A percentile compares a stretch with the other conserved stretches of the same genome.
These are phyloP conservation scores for Tigriopus japonicus DNA, from an alignment of 1,140 invertebrate species.

Conservation along the genomic window DNA sequence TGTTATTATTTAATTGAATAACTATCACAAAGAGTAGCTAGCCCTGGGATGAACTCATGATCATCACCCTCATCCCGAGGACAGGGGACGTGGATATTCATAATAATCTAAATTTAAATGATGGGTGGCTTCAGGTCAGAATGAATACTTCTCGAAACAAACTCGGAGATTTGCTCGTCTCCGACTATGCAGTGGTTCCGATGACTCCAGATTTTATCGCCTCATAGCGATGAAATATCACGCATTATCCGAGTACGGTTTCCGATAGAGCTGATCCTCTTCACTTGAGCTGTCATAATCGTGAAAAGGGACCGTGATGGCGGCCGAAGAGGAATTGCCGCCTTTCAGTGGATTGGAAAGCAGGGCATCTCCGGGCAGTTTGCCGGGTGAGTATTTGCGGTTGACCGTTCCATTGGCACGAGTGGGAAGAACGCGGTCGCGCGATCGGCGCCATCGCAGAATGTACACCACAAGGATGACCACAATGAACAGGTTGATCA, in stretches of 20 bases:
- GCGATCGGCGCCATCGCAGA: not conserved
- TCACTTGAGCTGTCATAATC: not conserved
- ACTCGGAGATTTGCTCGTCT: too few species aligned
- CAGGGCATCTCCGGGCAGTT: not conserved
- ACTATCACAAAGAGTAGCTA: too few species aligned
- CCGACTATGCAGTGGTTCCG: too few species aligned
- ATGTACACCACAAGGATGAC: slow-evolving; percentile 3
- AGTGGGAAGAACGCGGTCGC: not conserved
- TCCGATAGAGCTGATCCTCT: not conserved
- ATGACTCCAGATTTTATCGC: too few species aligned
- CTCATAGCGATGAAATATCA: not conserved
- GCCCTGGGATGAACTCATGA: too few species aligned
- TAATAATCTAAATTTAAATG: too few species aligned
- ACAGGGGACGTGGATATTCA: too few species aligned
- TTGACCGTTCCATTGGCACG: not conserved
- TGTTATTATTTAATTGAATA: too few species aligned
- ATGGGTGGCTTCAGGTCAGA: too few species aligned
- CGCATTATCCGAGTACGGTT: not conserved
- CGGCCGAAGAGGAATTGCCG: not conserved
- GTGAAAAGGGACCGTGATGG: not conserved
- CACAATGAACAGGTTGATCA: slow-evolving; percentile 4
- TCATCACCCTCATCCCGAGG: too few species aligned
- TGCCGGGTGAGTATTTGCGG: not conserved
- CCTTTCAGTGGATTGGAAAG: not conserved
- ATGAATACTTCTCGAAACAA: too few species aligned